phyloP scores from a whole-genome alignment of 2,888 invertebrate genomes.

The Hermodice carunculata region DNA sequence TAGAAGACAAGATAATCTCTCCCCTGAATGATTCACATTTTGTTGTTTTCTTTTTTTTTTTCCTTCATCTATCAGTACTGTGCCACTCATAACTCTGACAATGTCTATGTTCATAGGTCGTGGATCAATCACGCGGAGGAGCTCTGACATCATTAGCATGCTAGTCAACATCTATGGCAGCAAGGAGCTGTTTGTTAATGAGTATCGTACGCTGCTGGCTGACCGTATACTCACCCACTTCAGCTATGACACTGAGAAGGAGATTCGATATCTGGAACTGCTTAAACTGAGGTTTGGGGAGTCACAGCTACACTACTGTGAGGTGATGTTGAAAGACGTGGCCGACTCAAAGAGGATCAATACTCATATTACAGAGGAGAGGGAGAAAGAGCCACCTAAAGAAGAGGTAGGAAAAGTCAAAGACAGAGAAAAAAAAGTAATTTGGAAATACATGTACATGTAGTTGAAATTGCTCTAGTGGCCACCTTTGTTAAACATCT shows the following conservation, averaged over 20 bases:
- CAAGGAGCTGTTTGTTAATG: conserved; percentile 97
- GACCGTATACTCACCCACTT: conserved; percentile 79
- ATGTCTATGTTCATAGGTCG: conserved; percentile 73
- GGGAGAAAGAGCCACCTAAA: conserved; percentile 43
- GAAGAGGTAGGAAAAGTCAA: too few relatives aligned
- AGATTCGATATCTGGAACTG: conserved; percentile 84
- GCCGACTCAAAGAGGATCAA: conserved; percentile 96
- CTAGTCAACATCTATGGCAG: conserved; percentile 98
- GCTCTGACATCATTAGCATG: conserved; percentile 96
- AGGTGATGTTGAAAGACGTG: conserved; percentile 98
- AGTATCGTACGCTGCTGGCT: conserved; percentile 93
- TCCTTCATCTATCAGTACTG: too few relatives aligned
- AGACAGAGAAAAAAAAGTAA: too few relatives aligned
- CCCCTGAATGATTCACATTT: too few relatives aligned
- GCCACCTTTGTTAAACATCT: too few relatives aligned
- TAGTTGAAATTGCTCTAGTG: too few relatives aligned
- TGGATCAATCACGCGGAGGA: conserved; percentile 75
- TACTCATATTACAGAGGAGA: conserved; percentile 71
- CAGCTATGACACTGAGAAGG: conserved; percentile 81
- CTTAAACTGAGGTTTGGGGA: conserved; percentile 94
- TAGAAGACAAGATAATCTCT: too few relatives aligned
- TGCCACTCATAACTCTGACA: too few relatives aligned
- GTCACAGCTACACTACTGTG: conserved; percentile 95
- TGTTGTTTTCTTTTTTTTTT: too few relatives aligned
- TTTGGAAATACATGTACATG: too few relatives aligned